Percentiles rank a stretch among this genome's conserved stretches.
phyloP scores from a whole-genome alignment of 2,888 invertebrate genomes.

The Cantharis nigra region DNA sequence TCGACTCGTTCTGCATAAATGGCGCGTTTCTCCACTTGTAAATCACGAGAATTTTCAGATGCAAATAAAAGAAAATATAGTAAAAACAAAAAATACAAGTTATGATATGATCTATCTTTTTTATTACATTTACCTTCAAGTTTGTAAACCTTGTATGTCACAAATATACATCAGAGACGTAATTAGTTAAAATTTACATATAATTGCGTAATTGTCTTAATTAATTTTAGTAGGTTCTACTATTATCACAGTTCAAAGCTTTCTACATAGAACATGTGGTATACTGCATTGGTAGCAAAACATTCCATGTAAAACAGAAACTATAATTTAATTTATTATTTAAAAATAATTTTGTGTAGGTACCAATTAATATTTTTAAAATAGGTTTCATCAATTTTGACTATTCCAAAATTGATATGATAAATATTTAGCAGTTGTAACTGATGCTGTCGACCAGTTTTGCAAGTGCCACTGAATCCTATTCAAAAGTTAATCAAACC shows the following conservation, averaged over 20 bases:
- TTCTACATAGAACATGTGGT: neutral
- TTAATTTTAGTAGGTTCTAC: neutral
- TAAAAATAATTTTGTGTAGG: neutral
- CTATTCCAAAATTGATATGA: too few relatives aligned
- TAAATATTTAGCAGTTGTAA: too few relatives aligned
- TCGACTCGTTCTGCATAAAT: neutral
- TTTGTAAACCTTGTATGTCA: neutral
- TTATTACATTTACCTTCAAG: neutral
- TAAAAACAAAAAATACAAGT: neutral
- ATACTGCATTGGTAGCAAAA: neutral
- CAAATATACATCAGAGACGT: neutral
- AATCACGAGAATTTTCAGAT: neutral
- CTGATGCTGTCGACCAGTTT: too few relatives aligned
- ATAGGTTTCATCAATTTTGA: neutral
- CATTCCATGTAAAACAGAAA: too few relatives aligned
- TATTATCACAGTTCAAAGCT: neutral
- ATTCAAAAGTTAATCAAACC: too few relatives aligned
- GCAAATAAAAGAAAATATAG: constrained; percentile 3
- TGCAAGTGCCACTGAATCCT: too few relatives aligned
- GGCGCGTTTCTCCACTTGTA: constrained; percentile 4
- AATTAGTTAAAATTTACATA: neutral
- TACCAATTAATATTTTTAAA: neutral
- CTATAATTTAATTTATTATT: neutral
- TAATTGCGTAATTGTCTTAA: neutral
- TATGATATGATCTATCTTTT: neutral